Evolutionary conservation across 2,797 vertebrate species (phyloP).

Genomic region (Numenius phaeopus): DNA sequence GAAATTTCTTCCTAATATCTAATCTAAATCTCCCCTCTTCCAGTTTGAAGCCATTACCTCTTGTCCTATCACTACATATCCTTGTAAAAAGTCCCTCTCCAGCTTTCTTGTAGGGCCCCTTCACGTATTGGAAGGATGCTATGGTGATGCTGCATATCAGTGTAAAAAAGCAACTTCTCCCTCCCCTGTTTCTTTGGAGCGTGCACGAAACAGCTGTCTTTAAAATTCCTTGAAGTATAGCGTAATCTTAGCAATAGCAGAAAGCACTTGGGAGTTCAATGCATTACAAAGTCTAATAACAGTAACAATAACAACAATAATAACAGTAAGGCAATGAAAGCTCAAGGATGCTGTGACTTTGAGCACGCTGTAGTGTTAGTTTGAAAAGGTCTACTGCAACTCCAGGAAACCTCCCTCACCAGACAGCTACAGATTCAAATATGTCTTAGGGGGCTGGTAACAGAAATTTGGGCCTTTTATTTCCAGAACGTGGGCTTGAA

Average conservation of each 20-base stretch:
- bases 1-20: not conserved
- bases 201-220: not conserved
- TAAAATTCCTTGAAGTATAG: conserved; percentile 36
- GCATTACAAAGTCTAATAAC: conserved; percentile 56
- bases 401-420: not conserved
- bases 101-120: not conserved
- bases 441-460: not conserved
- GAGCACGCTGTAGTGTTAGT: not conserved
- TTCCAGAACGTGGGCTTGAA: not conserved
- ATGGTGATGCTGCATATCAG: accelerated
- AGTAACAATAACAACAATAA: conserved; percentile 30
- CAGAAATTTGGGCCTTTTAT: not conserved
- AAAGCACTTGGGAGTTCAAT: conserved; percentile 23
- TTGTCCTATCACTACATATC: not conserved
- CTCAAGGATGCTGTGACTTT: conserved; percentile 69
- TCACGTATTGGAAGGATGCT: not conserved
- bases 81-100: not conserved
- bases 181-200: not conserved
- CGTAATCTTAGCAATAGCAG: conserved; percentile 20
- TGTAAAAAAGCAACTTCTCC: not conserved
- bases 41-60: not conserved
- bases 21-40: not conserved
- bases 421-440: not conserved
- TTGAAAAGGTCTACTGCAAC: not conserved
- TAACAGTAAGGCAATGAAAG: not conserved